phyloP scores from a whole-genome alignment of 2,888 invertebrate genomes.

The Yponomeuta cagnagella region DNA sequence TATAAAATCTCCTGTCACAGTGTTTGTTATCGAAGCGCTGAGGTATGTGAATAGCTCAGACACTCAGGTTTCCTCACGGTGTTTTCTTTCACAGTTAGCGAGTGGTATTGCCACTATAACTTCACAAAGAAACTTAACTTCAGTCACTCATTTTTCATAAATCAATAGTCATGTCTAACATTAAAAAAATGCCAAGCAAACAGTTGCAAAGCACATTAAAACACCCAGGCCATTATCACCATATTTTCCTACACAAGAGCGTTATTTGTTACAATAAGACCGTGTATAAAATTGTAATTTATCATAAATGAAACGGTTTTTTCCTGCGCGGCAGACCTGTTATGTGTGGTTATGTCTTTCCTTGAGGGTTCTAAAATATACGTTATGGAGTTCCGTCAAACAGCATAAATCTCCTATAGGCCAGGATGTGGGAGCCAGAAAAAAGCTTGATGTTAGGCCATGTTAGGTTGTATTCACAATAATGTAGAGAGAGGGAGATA shows the following conservation, averaged over 20 bases:
- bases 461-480: background rate
- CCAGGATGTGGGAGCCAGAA: constrained; percentile 16
- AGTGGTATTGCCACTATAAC: no score
- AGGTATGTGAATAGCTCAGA: no score
- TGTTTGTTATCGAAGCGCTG: no score
- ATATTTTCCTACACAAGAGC: background rate
- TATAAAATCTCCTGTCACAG: no score
- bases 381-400: constrained; percentile 31
- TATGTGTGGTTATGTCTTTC: constrained; percentile 14
- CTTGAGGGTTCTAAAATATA: constrained; percentile 29
- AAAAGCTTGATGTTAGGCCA: background rate
- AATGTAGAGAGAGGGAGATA: no score
- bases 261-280: constrained; percentile 20
- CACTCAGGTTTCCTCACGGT: no score
- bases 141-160: no score
- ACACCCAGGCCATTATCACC: background rate
- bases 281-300: constrained; percentile 30
- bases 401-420: constrained; percentile 30
- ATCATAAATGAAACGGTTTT: constrained; percentile 27
- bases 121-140: no score
- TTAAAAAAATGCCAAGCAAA: no score
- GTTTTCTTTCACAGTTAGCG: no score
- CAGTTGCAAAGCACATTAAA: no score
- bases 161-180: no score
- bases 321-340: constrained; percentile 25